Conservation (phyloP, 2,888 invertebrate genomes). For the Mesorhabditis sp. region DNA sequence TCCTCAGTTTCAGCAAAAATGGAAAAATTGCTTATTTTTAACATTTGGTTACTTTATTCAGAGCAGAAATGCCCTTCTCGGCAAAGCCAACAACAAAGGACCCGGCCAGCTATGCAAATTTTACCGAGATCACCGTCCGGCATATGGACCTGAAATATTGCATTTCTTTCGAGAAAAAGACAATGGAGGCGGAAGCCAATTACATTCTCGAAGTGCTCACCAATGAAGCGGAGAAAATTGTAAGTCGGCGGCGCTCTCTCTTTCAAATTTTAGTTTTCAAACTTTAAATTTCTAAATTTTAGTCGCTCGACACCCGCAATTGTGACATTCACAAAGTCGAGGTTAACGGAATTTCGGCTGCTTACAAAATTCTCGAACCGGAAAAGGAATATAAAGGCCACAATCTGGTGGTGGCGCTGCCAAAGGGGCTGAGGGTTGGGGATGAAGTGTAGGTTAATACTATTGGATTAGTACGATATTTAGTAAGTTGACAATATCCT, state of each 20-base stretch:
- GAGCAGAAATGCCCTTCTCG: no score
- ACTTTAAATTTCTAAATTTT: neutral
- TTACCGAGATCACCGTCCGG: conserved; percentile 5
- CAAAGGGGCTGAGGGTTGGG: neutral
- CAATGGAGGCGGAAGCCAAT: conserved; percentile 7
- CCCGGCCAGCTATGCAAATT: conserved; percentile 11
- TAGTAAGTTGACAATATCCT: neutral
- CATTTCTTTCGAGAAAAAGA: conserved; percentile 9
- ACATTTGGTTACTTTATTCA: no score
- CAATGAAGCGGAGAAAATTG: neutral
- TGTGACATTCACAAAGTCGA: neutral
- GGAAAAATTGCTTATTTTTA: no score
- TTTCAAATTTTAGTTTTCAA: neutral
- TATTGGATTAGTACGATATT: neutral
- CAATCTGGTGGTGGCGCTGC: neutral
- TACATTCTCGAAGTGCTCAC: neutral
- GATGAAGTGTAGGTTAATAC: neutral
- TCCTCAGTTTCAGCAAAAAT: no score
- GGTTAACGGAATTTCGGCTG: neutral
- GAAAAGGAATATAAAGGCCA: conserved; percentile 1
- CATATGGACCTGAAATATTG: conserved; percentile 3
- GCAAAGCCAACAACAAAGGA: neutral
- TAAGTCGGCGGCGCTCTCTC: neutral
- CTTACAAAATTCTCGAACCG: neutral
- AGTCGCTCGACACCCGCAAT: conserved; percentile 8